These are phyloP conservation scores for Tromatobia lineatoria DNA, from an alignment of 2,888 invertebrate genomes.

Conservation along the genomic window DNA sequence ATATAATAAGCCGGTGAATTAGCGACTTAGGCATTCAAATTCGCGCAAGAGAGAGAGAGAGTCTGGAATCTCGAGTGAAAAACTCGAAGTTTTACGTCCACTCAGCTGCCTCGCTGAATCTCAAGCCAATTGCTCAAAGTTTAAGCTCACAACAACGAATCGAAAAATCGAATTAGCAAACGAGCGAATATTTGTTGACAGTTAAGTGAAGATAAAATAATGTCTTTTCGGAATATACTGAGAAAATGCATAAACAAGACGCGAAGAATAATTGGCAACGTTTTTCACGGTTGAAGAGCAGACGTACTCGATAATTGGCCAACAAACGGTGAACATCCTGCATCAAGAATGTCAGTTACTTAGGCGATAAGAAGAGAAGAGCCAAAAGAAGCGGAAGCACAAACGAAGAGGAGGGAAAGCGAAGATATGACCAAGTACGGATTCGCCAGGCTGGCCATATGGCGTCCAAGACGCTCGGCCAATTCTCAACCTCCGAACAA, in stretches of 20 bases:
- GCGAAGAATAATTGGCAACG: slow-evolving; percentile 74
- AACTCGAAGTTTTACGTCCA: slow-evolving; percentile 28
- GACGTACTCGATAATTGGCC: slow-evolving; percentile 18
- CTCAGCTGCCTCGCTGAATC: slow-evolving; percentile 30
- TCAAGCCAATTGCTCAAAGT: slow-evolving; percentile 43
- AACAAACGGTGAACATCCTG: neutral
- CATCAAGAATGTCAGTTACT: slow-evolving; percentile 52
- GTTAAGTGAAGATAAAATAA: slow-evolving; percentile 58
- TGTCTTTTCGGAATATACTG: slow-evolving; percentile 79
- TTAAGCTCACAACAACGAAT: slow-evolving; percentile 20
- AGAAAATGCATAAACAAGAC: slow-evolving; percentile 79
- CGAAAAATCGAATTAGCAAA: neutral
- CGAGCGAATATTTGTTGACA: neutral
- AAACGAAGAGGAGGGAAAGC: slow-evolving; percentile 48
- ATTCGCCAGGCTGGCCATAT: slow-evolving; percentile 82
- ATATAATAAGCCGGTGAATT: slow-evolving; percentile 51
- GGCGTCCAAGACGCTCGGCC: slow-evolving; percentile 82
- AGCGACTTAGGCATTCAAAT: slow-evolving; percentile 36
- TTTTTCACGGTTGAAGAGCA: slow-evolving; percentile 70
- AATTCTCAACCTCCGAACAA: slow-evolving; percentile 81
- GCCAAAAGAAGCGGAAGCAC: slow-evolving; percentile 15
- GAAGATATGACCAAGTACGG: slow-evolving; percentile 83
- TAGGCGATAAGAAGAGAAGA: slow-evolving; percentile 32
- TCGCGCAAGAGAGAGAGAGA: neutral
- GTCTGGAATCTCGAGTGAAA: slow-evolving; percentile 1